Percentiles rank a stretch among this genome's conserved stretches.
Evolutionary conservation across 1,140 invertebrate genomes (phyloP).

Genomic region (Saccostrea cuccullata): DNA sequence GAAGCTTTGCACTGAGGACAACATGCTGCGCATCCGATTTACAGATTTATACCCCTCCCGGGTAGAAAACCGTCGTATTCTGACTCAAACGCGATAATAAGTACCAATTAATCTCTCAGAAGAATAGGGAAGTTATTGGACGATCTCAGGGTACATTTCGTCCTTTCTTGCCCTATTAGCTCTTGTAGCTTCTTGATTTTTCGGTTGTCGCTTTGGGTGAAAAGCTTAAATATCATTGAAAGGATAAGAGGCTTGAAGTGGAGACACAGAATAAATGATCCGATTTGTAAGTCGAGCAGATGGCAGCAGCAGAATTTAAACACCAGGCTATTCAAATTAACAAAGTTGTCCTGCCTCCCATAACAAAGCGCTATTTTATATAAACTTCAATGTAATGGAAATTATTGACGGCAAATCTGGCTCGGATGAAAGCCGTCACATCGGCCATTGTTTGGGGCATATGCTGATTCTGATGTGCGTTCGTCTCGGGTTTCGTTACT

Average conservation of each 20-base stretch:
- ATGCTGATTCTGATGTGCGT: slow-evolving; percentile 42
- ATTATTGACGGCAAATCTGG: slow-evolving; percentile 56
- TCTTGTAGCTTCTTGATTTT: slow-evolving; percentile 57
- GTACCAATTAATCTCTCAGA: slow-evolving; percentile 52
- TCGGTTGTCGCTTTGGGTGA: slow-evolving; percentile 48
- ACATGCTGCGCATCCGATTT: neutral
- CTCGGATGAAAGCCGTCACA: slow-evolving; percentile 44
- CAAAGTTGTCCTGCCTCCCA: slow-evolving; percentile 48
- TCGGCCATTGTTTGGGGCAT: slow-evolving; percentile 54
- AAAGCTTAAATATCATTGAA: slow-evolving; percentile 45
- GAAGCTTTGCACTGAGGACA: neutral
- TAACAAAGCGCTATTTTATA: slow-evolving; percentile 49
- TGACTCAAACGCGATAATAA: slow-evolving; percentile 25
- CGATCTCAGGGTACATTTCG: slow-evolving; percentile 43
- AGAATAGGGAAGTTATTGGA: slow-evolving; percentile 42
- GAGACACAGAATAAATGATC: slow-evolving; percentile 46
- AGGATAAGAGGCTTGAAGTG: slow-evolving; percentile 56
- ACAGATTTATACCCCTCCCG: neutral
- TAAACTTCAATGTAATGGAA: slow-evolving; percentile 48
- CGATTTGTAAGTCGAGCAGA: slow-evolving; percentile 54
- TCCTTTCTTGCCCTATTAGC: slow-evolving; percentile 50
- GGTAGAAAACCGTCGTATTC: neutral
- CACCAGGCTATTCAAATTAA: slow-evolving; percentile 56
- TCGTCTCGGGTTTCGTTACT: slow-evolving; percentile 4
- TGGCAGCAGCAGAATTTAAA: slow-evolving; percentile 55